These are phyloP conservation scores for Knipowitschia caucasica DNA, from an alignment of 2,797 vertebrate species.

Conservation along the genomic window DNA sequence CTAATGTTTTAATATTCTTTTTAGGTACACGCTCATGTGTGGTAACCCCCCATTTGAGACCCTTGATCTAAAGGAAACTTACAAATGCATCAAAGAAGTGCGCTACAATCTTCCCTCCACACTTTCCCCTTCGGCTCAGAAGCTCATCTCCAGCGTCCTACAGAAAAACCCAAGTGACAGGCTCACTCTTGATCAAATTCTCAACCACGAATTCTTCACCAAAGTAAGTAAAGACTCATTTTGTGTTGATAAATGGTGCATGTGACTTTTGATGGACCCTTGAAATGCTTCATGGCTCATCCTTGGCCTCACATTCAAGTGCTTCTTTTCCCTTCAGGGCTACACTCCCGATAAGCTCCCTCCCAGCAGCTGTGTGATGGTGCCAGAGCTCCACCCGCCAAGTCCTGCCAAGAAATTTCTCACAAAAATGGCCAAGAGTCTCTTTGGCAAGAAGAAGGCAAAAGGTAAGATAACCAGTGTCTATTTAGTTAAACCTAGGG, in stretches of 20 bases:
- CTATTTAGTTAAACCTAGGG: no score
- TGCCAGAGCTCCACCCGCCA: conserved; percentile 90
- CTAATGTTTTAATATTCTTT: neutral
- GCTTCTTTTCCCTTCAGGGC: conserved; percentile 68
- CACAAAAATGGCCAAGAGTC: conserved; percentile 93
- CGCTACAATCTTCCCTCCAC: conserved; percentile 86
- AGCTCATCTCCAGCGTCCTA: conserved; percentile 87
- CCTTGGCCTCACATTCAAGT: conserved; percentile 15
- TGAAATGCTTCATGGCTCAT: neutral
- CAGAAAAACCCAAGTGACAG: conserved; percentile 88
- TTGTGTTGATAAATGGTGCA: neutral
- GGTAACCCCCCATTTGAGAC: conserved; percentile 97
- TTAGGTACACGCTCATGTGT: conserved; percentile 94
- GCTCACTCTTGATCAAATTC: conserved; percentile 89
- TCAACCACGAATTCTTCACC: conserved; percentile 93
- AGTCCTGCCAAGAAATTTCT: conserved; percentile 93
- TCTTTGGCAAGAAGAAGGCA: conserved; percentile 90
- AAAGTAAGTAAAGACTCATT: conserved; percentile 75
- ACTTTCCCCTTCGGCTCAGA: conserved; percentile 86
- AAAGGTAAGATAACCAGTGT: conserved; percentile 75
- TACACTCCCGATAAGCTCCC: conserved; percentile 93
- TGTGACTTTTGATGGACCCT: neutral
- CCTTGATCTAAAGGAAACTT: conserved; percentile 95
- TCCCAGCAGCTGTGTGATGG: conserved; percentile 88
- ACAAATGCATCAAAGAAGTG: conserved; percentile 96